phyloP scores from a whole-genome alignment of 2,113 vertebrate species.

The Sceloporus tristichus region DNA sequence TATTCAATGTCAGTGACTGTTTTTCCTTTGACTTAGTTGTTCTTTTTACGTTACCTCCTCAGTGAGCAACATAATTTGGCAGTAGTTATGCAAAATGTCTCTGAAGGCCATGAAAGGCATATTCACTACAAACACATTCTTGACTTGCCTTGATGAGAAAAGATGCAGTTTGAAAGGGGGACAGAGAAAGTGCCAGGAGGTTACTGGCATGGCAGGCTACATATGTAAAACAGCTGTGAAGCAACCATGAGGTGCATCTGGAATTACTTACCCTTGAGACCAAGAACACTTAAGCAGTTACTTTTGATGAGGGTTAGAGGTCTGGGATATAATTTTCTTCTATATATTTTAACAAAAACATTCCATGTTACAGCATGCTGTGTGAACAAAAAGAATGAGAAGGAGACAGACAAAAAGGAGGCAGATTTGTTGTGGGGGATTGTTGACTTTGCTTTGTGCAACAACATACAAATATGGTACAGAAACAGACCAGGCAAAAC shows the following conservation, averaged over 20 bases:
- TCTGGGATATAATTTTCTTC: slow-evolving; percentile 40
- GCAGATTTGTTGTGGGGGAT: neutral
- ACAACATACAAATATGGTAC: neutral
- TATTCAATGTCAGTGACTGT: slow-evolving; percentile 37
- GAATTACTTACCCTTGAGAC: slow-evolving; percentile 62
- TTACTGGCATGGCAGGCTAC: slow-evolving; percentile 20
- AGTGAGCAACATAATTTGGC: slow-evolving; percentile 32
- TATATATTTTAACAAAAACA: slow-evolving; percentile 47
- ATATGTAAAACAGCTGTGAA: slow-evolving; percentile 31
- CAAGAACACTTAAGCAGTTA: slow-evolving; percentile 23
- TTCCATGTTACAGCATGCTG: slow-evolving; percentile 1
- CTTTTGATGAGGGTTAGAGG: slow-evolving; percentile 56
- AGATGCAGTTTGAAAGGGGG: slow-evolving; percentile 44
- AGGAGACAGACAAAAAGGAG: neutral
- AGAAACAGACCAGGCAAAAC: neutral
- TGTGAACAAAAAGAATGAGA: neutral
- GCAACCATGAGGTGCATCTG: neutral
- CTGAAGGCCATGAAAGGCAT: slow-evolving; percentile 47
- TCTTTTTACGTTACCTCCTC: slow-evolving; percentile 46
- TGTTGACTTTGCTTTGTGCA: slow-evolving; percentile 17
- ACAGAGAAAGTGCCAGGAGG: neutral
- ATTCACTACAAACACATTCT: accelerated
- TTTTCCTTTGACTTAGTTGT: slow-evolving; percentile 23
- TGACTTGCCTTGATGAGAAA: neutral
- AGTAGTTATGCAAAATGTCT: slow-evolving; percentile 25